Evolutionary conservation across 2,797 vertebrate species (phyloP).

Genomic region (Microctenopoma stevenorrisi): DNA sequence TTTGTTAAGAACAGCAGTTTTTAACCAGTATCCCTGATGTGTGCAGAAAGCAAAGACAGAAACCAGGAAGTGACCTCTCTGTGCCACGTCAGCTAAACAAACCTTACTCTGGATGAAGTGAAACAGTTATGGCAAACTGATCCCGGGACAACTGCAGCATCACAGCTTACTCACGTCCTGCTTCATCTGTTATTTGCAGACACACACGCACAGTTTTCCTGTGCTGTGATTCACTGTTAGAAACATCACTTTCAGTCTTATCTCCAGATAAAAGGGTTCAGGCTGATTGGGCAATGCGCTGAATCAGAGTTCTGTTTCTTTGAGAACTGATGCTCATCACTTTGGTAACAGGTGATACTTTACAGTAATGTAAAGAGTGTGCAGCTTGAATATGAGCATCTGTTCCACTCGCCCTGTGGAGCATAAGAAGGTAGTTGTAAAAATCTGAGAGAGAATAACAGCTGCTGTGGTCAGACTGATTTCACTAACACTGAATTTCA

Average conservation of each 20-base stretch:
- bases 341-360: background rate
- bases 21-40: too few relatives aligned
- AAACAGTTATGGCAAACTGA: background rate
- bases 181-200: background rate
- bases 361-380: background rate
- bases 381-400: background rate
- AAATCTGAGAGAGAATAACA: constrained; percentile 4
- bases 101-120: background rate
- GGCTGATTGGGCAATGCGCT: background rate
- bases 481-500: background rate
- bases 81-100: background rate
- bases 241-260: background rate
- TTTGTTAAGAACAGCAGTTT: too few relatives aligned
- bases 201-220: background rate
- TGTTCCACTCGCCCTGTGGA: background rate
- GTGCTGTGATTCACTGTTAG: background rate
- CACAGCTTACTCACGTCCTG: background rate
- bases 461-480: constrained; percentile 11
- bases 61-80: background rate
- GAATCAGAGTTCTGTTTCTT: too few relatives aligned
- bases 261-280: background rate
- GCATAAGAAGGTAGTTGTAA: background rate
- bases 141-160: background rate
- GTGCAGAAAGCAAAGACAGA: too few relatives aligned
- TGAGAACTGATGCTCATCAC: background rate